These are phyloP conservation scores for Lymantria monacha DNA, from an alignment of 2,888 invertebrate species.

Conservation along the genomic window DNA sequence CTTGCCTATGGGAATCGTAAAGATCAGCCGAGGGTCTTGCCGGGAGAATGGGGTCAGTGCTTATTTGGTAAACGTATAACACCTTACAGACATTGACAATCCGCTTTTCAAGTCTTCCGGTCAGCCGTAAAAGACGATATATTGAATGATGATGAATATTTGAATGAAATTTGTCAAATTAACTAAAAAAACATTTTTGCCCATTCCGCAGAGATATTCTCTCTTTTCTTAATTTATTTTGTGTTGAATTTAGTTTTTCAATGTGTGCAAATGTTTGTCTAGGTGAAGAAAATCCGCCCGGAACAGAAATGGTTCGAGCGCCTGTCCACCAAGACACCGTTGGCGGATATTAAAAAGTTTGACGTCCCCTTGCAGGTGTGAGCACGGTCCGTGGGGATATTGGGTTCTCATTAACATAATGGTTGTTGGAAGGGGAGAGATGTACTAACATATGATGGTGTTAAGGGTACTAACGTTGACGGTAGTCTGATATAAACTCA, in stretches of 20 bases:
- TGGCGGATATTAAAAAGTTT: slow-evolving; percentile 51
- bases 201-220: no score
- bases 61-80: no score
- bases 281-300: slow-evolving; percentile 60
- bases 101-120: no score
- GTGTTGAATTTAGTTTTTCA: slow-evolving; percentile 4
- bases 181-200: no score
- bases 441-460: slow-evolving; percentile 7
- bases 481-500: neutral
- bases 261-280: slow-evolving; percentile 21
- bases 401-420: slow-evolving; percentile 14
- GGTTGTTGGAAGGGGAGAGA: neutral
- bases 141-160: no score
- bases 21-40: no score
- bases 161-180: no score
- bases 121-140: no score
- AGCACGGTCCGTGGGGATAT: slow-evolving; percentile 13
- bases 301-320: slow-evolving; percentile 75
- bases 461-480: slow-evolving; percentile 4
- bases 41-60: no score
- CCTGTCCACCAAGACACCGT: slow-evolving; percentile 52
- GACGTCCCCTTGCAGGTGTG: slow-evolving; percentile 67
- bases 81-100: no score
- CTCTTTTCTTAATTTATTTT: no score
- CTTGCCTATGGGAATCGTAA: no score